phyloP scores from a whole-genome alignment of 2,888 invertebrate genomes.

The Drosophila eohydei region DNA sequence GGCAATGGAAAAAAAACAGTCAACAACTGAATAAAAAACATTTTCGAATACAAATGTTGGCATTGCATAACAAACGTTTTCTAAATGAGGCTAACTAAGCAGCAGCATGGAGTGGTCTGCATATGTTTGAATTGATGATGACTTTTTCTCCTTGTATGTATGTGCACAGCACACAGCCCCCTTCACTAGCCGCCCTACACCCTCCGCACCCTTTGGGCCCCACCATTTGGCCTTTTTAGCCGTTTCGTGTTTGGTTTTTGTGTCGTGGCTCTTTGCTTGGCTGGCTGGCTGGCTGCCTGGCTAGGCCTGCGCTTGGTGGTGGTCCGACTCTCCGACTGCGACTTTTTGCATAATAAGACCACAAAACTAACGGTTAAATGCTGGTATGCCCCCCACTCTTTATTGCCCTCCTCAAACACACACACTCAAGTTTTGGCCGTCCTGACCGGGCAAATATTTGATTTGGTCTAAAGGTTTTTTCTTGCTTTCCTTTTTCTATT shows the following conservation, averaged over 20 bases:
- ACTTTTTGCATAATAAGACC: slow-evolving; percentile 81
- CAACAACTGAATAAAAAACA: slow-evolving; percentile 79
- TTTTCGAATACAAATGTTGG: slow-evolving; percentile 83
- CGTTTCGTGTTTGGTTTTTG: slow-evolving; percentile 79
- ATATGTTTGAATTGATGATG: slow-evolving; percentile 81
- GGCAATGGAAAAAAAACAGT: slow-evolving; percentile 53
- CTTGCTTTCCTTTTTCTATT: slow-evolving; percentile 16
- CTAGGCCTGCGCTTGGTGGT: slow-evolving; percentile 56
- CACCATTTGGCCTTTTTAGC: slow-evolving; percentile 62
- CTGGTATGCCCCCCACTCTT: slow-evolving; percentile 43
- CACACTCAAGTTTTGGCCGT: slow-evolving; percentile 24
- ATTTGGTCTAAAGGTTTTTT: slow-evolving; percentile 78
- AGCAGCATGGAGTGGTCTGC: slow-evolving; percentile 55
- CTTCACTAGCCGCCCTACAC: neutral
- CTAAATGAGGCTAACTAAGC: slow-evolving; percentile 81
- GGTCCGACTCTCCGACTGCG: slow-evolving; percentile 60
- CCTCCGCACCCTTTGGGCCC: neutral
- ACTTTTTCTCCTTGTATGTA: slow-evolving; percentile 70
- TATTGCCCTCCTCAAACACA: neutral
- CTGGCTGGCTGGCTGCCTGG: slow-evolving; percentile 42
- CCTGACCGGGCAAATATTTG: slow-evolving; percentile 75
- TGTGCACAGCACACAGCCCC: slow-evolving; percentile 15
- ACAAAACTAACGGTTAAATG: slow-evolving; percentile 81
- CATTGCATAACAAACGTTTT: slow-evolving; percentile 83
- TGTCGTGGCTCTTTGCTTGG: slow-evolving; percentile 63